A percentile compares a stretch with the other conserved stretches of the same genome.
Evolutionary conservation across 2,797 vertebrate genomes (phyloP).

Genomic region (Propithecus perrieri): DNA sequence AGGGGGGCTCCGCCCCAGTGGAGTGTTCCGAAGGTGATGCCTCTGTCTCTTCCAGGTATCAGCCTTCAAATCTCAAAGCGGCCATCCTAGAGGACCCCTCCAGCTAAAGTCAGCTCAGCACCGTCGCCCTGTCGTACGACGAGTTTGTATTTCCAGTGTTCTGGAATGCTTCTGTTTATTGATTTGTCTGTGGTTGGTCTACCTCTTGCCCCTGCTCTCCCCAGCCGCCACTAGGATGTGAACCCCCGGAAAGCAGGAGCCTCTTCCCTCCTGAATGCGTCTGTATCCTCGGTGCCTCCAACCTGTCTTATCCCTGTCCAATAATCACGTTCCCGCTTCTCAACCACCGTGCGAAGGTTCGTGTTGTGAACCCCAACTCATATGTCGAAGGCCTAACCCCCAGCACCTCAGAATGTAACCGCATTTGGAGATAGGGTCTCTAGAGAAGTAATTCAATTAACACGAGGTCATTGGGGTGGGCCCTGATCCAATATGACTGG

Average conservation of each 20-base stretch:
- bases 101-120: not conserved
- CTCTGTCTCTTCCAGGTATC: not conserved
- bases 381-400: not conserved
- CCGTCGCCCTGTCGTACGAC: not conserved
- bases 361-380: not conserved
- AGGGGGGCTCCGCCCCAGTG: not conserved
- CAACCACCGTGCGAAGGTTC: not conserved
- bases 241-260: not conserved
- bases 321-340: not conserved
- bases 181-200: not conserved
- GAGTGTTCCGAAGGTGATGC: accelerated
- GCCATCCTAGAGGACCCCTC: no score
- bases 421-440: not conserved
- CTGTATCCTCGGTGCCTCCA: not conserved
- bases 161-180: not conserved
- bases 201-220: not conserved
- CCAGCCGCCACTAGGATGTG: not conserved
- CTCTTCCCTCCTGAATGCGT: not conserved
- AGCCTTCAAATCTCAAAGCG: not conserved
- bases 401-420: not conserved
- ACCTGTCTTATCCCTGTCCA: not conserved
- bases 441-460: not conserved
- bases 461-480: not conserved
- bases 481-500: not conserved
- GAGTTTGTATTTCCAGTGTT: not conserved